Conservation (phyloP, 2,888 invertebrate genomes). For the Xestia rhomboidea region DNA sequence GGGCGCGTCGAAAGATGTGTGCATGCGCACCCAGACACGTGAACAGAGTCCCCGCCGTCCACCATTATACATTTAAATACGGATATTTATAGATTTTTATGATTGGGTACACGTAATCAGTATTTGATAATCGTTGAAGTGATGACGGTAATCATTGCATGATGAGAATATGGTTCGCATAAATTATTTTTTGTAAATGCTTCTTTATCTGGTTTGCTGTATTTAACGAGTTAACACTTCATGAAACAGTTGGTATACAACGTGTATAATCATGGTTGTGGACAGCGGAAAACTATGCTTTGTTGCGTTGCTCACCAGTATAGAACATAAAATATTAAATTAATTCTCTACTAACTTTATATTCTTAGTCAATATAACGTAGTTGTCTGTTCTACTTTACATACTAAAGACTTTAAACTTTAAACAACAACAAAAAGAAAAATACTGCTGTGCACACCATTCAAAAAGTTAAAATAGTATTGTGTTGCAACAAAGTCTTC, state of each 20-base stretch:
- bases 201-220: conserved; percentile 1
- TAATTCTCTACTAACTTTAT: background rate
- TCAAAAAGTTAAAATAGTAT: conserved; percentile 55
- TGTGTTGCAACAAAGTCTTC: conserved; percentile 57
- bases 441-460: conserved; percentile 27
- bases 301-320: background rate
- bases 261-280: background rate
- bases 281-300: background rate
- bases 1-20: conserved; percentile 84
- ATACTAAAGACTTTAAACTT: conserved; percentile 28
- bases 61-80: conserved; percentile 81
- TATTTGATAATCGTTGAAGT: conserved; percentile 70
- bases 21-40: conserved; percentile 77
- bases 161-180: conserved; percentile 51
- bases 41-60: conserved; percentile 77
- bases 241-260: background rate
- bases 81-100: conserved; percentile 78
- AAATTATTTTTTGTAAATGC: conserved; percentile 27
- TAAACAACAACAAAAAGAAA: conserved; percentile 29
- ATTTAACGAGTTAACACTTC: conserved; percentile 2
- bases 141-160: conserved; percentile 56
- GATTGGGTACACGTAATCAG: conserved; percentile 73
- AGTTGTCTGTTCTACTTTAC: conserved; percentile 15
- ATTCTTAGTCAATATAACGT: background rate
- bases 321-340: background rate